Conservation (phyloP, 2,888 invertebrate genomes). For the Trachelus stipa region DNA sequence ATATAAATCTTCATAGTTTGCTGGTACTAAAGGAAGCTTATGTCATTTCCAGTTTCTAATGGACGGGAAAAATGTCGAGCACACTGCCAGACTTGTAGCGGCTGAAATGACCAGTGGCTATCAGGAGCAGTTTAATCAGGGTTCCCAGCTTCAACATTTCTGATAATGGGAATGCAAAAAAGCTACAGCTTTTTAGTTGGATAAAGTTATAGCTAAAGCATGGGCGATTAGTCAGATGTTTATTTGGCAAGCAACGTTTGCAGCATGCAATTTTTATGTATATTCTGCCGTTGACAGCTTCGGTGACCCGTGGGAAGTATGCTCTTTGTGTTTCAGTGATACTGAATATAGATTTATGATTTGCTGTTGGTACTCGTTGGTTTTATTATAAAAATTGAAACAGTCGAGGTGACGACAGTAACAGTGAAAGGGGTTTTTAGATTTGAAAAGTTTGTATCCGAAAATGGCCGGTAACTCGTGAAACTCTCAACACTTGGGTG, state of each 20-base stretch:
- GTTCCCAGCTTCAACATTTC: background rate
- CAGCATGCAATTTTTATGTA: too few species aligned
- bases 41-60: background rate
- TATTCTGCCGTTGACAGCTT: too few species aligned
- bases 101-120: background rate
- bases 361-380: background rate
- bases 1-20: background rate
- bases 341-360: background rate
- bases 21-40: too few species aligned
- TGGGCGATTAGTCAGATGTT: background rate
- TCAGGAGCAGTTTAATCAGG: background rate
- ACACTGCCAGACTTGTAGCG: background rate
- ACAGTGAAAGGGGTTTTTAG: background rate
- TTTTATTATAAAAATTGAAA: too few species aligned
- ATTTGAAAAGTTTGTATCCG: background rate
- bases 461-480: background rate
- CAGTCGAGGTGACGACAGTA: background rate
- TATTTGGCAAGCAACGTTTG: background rate
- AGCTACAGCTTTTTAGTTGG: background rate
- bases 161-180: background rate
- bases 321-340: too few species aligned
- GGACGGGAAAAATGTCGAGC: background rate
- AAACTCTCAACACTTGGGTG: background rate
- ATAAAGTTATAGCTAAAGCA: background rate
- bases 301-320: too few species aligned